Conservation (phyloP, 2,888 invertebrate species). For the Mycalesis mineus region DNA sequence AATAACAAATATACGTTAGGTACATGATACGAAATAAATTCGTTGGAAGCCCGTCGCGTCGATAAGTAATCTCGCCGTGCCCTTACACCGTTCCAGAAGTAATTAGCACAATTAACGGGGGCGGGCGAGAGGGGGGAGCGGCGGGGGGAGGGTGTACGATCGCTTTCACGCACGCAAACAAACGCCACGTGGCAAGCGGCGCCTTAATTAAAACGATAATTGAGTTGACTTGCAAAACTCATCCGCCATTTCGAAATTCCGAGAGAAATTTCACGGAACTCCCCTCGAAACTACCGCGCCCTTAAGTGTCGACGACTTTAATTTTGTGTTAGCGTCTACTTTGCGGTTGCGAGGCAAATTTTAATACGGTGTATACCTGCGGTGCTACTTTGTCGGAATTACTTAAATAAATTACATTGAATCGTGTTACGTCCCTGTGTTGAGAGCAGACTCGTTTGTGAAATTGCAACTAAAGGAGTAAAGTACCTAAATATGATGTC, state of each 20-base stretch:
- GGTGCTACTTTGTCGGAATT: constrained; percentile 65
- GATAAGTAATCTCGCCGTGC: constrained; percentile 74
- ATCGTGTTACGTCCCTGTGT: constrained; percentile 54
- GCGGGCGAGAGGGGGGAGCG: constrained; percentile 29
- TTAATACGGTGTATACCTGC: constrained; percentile 63
- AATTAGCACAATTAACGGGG: constrained; percentile 79
- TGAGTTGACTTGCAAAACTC: constrained; percentile 78
- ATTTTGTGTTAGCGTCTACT: constrained; percentile 77
- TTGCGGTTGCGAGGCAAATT: constrained; percentile 72
- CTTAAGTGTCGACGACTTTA: constrained; percentile 76
- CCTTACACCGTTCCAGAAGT: constrained; percentile 76
- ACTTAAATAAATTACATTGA: constrained; percentile 70
- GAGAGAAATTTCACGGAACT: constrained; percentile 71
- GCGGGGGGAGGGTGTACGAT: constrained; percentile 48
- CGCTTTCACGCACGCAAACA: constrained; percentile 77
- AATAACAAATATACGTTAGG: constrained; percentile 36
- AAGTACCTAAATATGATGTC: constrained; percentile 27
- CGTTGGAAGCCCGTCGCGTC: constrained; percentile 54
- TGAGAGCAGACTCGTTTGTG: constrained; percentile 50
- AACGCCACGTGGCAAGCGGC: constrained; percentile 73
- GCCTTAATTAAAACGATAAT: constrained; percentile 79
- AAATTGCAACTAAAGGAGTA: constrained; percentile 44
- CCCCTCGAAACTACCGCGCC: constrained; percentile 72
- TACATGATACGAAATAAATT: constrained; percentile 57
- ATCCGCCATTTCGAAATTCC: constrained; percentile 76